These are phyloP conservation scores for Aphidius colemani DNA, from an alignment of 2,888 invertebrate species.

Conservation along the genomic window DNA sequence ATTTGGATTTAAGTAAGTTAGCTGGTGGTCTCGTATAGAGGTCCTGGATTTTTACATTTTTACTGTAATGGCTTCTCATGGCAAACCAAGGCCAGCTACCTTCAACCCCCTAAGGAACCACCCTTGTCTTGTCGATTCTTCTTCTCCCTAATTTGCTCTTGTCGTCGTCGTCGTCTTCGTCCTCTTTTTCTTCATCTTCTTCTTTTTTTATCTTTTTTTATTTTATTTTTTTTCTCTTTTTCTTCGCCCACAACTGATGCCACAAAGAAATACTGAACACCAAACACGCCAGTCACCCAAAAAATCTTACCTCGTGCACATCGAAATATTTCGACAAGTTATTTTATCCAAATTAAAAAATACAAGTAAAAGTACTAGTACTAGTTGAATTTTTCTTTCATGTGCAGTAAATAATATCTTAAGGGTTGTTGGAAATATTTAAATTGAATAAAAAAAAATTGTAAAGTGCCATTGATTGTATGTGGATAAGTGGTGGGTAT, in stretches of 20 bases:
- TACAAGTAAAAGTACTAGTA: not conserved
- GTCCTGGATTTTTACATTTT: too few species aligned
- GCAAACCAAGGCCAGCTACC: not conserved
- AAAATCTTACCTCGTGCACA: constrained; percentile 10
- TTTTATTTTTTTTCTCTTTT: not conserved
- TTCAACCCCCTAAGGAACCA: not conserved
- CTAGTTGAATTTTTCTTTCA: too few species aligned
- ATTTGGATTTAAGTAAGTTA: too few species aligned
- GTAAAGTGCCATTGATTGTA: too few species aligned
- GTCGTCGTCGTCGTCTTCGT: constrained; percentile 1
- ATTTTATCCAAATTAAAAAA: too few species aligned
- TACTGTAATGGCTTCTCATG: too few species aligned
- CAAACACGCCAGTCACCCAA: constrained; percentile 1
- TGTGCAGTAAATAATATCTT: too few species aligned
- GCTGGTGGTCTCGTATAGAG: too few species aligned
- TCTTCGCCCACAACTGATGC: constrained; percentile 1
- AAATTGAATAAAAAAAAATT: too few species aligned
- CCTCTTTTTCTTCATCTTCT: not conserved
- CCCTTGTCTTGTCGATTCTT: constrained; percentile 8
- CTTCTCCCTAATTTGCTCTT: not conserved
- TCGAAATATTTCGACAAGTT: not conserved
- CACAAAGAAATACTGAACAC: not conserved
- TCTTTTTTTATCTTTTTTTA: too few species aligned
- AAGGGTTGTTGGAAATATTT: too few species aligned
- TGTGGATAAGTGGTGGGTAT: too few species aligned